Base-by-base conservation (phyloP, 1,140 invertebrate genomes). In the Arion vulgaris region DNA sequence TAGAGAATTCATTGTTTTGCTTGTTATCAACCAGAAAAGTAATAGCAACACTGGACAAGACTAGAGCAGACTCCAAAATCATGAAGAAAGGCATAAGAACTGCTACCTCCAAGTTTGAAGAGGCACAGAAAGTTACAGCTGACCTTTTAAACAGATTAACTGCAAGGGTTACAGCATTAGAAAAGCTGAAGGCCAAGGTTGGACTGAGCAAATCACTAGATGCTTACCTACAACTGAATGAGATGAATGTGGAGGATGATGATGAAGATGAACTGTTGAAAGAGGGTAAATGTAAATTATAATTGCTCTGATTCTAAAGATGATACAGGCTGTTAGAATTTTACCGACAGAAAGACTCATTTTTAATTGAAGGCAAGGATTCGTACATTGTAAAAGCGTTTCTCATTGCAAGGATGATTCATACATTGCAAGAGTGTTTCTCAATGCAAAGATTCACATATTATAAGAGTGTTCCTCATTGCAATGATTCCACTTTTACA, bases 31-130 rank as follows among this genome's bases (percentile, higher is more conserved):
- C 15, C 81, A 92, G 91, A 79, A 91, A 90, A 87, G 90, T 90
- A 0, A 76, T 93, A 13, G 77, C 88, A 23, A 91, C 91, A 45
- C 85, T 93, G 75, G 89, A 92, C 72, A 88, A 90, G 82, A 92
- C 91, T 13, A 83, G 91, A 74, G 85, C 84, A 45, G 91, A 92
- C 87, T 88, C 88, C 28, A 89, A 90, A 84, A 84, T 89, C 53
- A 92, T 93, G 91, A 91, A 90, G 76, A 89, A 92, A 78, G 88
- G 86, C 39, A 91, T 92, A 45, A 91, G 91, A 83, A 87, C 87
- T 41, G 89, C 90, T 34, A 91, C 77, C 49, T 84, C 79, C 15
- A 88, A 92, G 79, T 92, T 88, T 84, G 89, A 92, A 45, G 88
- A 89, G 32, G 89, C 90, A 34, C 88, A 90, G 73, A 87, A 84